Base-by-base conservation (phyloP, 2,113 vertebrate genomes). In the Leptobrachium ailaonicum region DNA sequence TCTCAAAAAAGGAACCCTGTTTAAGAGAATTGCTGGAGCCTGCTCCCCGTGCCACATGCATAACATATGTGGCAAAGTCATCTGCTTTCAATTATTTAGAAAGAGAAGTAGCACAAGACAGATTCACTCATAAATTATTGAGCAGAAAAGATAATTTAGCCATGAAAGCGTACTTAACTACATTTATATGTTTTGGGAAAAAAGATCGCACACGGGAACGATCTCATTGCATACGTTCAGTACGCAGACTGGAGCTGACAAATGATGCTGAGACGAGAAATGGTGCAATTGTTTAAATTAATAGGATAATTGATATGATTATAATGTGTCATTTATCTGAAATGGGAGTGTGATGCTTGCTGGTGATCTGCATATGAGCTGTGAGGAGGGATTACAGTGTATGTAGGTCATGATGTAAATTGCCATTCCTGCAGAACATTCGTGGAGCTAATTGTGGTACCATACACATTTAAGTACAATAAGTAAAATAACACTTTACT, bases 221-320 rank as follows among this genome's bases (percentile, higher is more conserved):
- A 60, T 3, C 11, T 60, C 56, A 60, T 3, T 13, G 56, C 56
- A 3, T 60, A 10, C 1, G 4, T 60, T 60, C 13, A 14, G 56
- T 4, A 60, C 13, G 56, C 11, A 60, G 56, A 60, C 9, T 12
- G 4, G 13, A 60, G 8, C 13, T 60, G 56, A 60, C 56, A 60
- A 60, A 60, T 60, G 56, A 14, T 7, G 56, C 10, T 13, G 56
- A 11, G 11, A 10, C 4, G 56, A 60, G 13, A 12, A 60, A 60
- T 60, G 10, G 13, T 60, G 3, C 56, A 12, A 60, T 8, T 4
- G 56, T 4, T 60, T 60, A 60, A 60, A 60, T 60, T 13, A 60
- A 60, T 60, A 60, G 56, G 56, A 60, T 60, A 60, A 60, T 60
- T 60, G 56, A 60, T 60, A 60, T 60, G 56, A 60, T 60, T 60